phyloP scores from a whole-genome alignment of 2,113 vertebrate genomes.

The Hippocampus comes region DNA sequence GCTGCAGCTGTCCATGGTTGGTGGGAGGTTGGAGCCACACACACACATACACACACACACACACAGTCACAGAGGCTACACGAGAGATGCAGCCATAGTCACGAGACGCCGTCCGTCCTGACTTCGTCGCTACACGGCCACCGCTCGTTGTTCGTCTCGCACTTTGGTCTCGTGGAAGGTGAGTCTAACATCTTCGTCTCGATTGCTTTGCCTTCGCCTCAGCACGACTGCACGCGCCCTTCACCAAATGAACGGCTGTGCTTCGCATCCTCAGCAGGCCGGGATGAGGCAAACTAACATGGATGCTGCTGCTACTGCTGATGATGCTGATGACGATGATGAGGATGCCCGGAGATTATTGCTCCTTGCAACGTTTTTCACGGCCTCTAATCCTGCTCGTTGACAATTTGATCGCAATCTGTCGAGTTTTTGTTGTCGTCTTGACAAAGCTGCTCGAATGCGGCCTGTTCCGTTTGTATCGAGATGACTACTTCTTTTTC shows the following conservation, averaged over 20 bases:
- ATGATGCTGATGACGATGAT: slow-evolving; percentile 27
- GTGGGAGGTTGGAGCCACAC: slow-evolving; percentile 18
- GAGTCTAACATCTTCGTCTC: slow-evolving; percentile 15
- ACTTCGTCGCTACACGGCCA: slow-evolving; percentile 13
- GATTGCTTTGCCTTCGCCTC: background rate
- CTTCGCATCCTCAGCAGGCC: slow-evolving; percentile 58
- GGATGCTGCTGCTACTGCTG: slow-evolving; percentile 67
- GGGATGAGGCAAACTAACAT: slow-evolving; percentile 63
- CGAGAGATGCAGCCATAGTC: slow-evolving; percentile 64
- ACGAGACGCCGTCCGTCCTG: slow-evolving; percentile 35
- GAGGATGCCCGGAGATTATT: slow-evolving; percentile 57
- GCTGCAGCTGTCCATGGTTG: slow-evolving; percentile 71
- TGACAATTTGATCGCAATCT: slow-evolving; percentile 6
- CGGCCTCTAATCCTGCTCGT: slow-evolving; percentile 30
- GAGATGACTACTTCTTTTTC: slow-evolving; percentile 32
- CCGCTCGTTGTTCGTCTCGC: slow-evolving; percentile 35
- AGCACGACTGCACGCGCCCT: slow-evolving; percentile 30
- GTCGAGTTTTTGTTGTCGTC: background rate
- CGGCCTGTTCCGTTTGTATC: slow-evolving; percentile 20
- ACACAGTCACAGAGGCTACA: slow-evolving; percentile 15
- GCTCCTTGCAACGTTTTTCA: slow-evolving; percentile 27
- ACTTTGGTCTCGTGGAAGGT: slow-evolving; percentile 52
- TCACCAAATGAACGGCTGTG: slow-evolving; percentile 49
- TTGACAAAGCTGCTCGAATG: background rate
- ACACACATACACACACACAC: slow-evolving; percentile 2